Percentiles rank a stretch among this genome's conserved stretches.
phyloP scores from a whole-genome alignment of 2,797 vertebrate genomes.

The Xenopus petersii region DNA sequence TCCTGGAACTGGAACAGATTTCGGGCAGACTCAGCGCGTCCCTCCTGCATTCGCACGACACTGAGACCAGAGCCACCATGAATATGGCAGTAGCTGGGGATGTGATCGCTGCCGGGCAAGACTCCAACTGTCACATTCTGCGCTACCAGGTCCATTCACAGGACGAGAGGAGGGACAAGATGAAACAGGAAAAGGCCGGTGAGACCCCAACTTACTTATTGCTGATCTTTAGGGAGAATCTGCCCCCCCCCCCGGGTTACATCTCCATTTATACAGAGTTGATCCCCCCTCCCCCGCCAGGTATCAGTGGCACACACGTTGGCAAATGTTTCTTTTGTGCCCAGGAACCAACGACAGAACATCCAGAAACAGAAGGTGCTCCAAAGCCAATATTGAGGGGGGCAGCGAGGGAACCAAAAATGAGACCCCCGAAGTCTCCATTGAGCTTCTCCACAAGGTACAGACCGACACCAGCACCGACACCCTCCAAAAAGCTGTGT shows the following conservation, averaged over 20 bases:
- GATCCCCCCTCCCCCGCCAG: no score
- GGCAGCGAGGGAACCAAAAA: conserved; percentile 52
- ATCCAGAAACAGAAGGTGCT: conserved; percentile 51
- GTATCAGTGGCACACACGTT: no score
- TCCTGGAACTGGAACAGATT: conserved; percentile 78
- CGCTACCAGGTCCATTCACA: conserved; percentile 61
- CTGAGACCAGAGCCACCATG: conserved; percentile 86
- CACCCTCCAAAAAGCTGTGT: conserved; percentile 85
- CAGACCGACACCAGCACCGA: conserved; percentile 84
- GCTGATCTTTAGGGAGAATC: conserved; percentile 20
- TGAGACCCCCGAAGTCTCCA: conserved; percentile 64
- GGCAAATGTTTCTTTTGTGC: no score
- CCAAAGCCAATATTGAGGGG: conserved; percentile 26
- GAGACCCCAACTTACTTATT: background rate
- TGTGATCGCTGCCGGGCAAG: conserved; percentile 87
- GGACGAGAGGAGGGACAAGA: conserved; percentile 16
- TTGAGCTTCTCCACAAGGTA: conserved; percentile 73
- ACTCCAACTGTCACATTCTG: conserved; percentile 81
- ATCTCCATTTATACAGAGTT: no score
- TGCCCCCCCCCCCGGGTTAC: no score
- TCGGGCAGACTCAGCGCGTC: conserved; percentile 77
- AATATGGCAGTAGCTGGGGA: conserved; percentile 81
- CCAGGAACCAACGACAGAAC: conserved; percentile 17
- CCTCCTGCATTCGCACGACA: conserved; percentile 84
- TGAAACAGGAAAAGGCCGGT: conserved; percentile 58